These are phyloP conservation scores for Microctenopoma steveboyesi DNA, from an alignment of 2,797 vertebrate species.

Conservation along the genomic window DNA sequence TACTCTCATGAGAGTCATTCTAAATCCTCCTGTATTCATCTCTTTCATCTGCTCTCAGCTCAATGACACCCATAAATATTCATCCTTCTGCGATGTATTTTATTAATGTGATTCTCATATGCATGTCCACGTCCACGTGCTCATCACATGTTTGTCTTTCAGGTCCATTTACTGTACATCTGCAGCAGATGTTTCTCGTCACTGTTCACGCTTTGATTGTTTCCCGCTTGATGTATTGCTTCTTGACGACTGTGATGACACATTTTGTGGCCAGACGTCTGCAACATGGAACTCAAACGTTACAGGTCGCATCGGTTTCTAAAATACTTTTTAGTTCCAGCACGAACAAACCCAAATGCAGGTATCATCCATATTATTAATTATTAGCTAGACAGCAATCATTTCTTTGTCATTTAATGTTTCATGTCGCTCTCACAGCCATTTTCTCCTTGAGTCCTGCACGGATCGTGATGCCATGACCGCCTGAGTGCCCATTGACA, in stretches of 20 bases:
- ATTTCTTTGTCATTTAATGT: constrained; percentile 10
- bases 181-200: constrained; percentile 8
- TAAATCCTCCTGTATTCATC: constrained; percentile 18
- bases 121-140: constrained; percentile 22
- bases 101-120: constrained; percentile 44
- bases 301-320: background rate
- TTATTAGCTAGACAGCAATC: constrained; percentile 7
- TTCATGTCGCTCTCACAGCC: constrained; percentile 16
- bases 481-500: constrained; percentile 40
- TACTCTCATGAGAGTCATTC: background rate
- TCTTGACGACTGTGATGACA: background rate
- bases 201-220: constrained; percentile 15
- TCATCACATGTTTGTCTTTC: constrained; percentile 30
- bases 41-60: constrained; percentile 34
- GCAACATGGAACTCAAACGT: background rate
- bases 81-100: constrained; percentile 47
- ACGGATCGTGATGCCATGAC: constrained; percentile 45
- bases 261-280: background rate
- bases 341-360: background rate
- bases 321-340: constrained; percentile 26
- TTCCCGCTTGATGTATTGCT: constrained; percentile 12
- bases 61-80: constrained; percentile 42
- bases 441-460: constrained; percentile 42
- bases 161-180: constrained; percentile 53
- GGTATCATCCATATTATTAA: no score